A percentile compares a stretch with the other conserved stretches of the same genome.
These are phyloP conservation scores for Spilarctia lutea DNA, from an alignment of 2,888 invertebrate genomes.

Conservation along the genomic window DNA sequence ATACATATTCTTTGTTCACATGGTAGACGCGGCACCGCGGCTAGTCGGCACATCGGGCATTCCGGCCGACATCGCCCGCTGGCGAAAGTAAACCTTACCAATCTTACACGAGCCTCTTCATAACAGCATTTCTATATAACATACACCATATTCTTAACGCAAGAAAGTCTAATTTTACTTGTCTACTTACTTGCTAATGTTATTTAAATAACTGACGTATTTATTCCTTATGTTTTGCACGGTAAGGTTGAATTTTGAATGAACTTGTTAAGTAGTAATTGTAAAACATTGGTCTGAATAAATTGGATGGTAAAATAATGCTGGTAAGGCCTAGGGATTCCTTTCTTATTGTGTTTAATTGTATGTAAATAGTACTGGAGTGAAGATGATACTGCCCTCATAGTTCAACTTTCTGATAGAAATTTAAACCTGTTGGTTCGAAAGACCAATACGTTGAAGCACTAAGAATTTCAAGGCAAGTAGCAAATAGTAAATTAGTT, in stretches of 20 bases:
- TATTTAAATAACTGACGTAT: not conserved
- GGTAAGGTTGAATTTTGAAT: slow-evolving; percentile 20
- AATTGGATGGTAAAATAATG: slow-evolving; percentile 47
- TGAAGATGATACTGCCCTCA: slow-evolving; percentile 36
- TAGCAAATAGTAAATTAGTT: not conserved
- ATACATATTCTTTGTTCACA: slow-evolving; percentile 58
- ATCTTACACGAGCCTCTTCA: slow-evolving; percentile 53
- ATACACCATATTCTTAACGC: not conserved
- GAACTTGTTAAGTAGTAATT: slow-evolving; percentile 23
- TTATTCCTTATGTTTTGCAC: slow-evolving; percentile 10
- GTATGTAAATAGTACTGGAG: slow-evolving; percentile 50
- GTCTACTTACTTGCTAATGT: not conserved
- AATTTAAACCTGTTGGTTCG: not conserved
- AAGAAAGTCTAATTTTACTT: slow-evolving; percentile 19
- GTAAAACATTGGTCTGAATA: slow-evolving; percentile 47
- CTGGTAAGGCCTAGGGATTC: slow-evolving; percentile 54
- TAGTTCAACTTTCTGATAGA: slow-evolving; percentile 35
- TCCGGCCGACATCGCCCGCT: slow-evolving; percentile 76
- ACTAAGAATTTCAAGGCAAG: not conserved
- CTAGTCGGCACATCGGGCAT: slow-evolving; percentile 78
- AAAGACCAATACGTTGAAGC: not conserved
- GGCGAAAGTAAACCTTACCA: slow-evolving; percentile 82
- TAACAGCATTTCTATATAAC: slow-evolving; percentile 18
- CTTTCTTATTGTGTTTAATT: slow-evolving; percentile 55
- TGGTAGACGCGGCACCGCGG: slow-evolving; percentile 72